A percentile compares a stretch with the other conserved stretches of the same genome.
Conservation (phyloP, 35 echinoderm and acorn worm species). For the Diadema setosum region DNA sequence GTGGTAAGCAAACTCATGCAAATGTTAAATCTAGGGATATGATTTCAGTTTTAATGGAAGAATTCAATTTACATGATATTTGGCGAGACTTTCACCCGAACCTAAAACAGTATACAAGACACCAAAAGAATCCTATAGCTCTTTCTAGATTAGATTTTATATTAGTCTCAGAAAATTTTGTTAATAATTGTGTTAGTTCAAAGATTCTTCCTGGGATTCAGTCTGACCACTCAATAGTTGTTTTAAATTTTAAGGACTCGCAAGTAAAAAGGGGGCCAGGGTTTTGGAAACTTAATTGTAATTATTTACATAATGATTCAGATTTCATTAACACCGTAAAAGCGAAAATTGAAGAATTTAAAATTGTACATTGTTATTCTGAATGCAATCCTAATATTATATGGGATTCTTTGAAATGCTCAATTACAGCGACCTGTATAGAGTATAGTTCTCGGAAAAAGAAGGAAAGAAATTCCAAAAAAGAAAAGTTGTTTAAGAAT, state of each 20-base stretch:
- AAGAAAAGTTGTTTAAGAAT: not conserved
- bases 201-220: not conserved
- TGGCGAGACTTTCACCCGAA: not conserved
- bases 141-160: no score
- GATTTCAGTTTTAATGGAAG: not conserved
- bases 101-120: not conserved
- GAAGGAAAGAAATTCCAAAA: not conserved
- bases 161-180: not conserved
- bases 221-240: not conserved
- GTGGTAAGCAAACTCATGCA: not conserved
- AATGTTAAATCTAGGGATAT: not conserved
- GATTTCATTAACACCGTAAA: not conserved
- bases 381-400: not conserved
- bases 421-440: not conserved
- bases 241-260: not conserved
- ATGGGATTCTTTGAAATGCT: not conserved
- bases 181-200: not conserved
- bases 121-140: not conserved
- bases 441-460: not conserved
- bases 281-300: no score
- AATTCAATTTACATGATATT: not conserved
- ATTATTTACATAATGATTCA: no score
- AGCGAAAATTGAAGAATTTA: not conserved
- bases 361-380: not conserved
- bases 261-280: no score